Percentiles rank a stretch among this genome's conserved stretches.
phyloP scores from a whole-genome alignment of 35 echinoderm and acorn worm species.

The Amphiura filiformis region DNA sequence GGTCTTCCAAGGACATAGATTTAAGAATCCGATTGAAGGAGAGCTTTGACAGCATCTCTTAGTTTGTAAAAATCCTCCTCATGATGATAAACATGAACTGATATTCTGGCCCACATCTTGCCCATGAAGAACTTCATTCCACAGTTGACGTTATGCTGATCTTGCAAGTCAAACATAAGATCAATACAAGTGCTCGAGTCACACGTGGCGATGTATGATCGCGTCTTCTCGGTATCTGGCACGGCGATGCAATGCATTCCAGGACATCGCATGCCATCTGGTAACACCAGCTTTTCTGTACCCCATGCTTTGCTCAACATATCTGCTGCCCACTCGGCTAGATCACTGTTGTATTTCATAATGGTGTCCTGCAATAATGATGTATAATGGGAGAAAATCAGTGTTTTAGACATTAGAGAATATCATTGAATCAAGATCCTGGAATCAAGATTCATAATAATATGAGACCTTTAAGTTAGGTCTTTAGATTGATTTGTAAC shows the following conservation, averaged over 20 bases:
- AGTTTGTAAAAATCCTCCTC: background rate
- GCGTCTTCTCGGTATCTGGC: background rate
- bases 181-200: background rate
- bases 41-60: background rate
- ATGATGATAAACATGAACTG: background rate
- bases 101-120: background rate
- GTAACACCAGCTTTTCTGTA: conserved; percentile 14
- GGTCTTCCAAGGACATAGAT: too few species aligned
- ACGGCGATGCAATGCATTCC: conserved; percentile 55
- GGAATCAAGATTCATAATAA: too few species aligned
- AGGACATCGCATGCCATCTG: conserved; percentile 43
- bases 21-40: too few species aligned
- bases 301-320: conserved; percentile 77
- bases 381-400: too few species aligned
- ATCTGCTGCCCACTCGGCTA: conserved; percentile 55
- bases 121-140: background rate
- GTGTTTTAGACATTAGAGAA: too few species aligned
- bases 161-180: background rate
- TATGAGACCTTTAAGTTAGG: too few species aligned
- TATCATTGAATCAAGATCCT: too few species aligned
- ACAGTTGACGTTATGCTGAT: background rate
- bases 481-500: too few species aligned
- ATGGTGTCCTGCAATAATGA: conserved; percentile 30
- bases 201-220: background rate
- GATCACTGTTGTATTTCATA: conserved; percentile 22